A percentile compares a stretch with the other conserved stretches of the same genome.
phyloP scores from a whole-genome alignment of 2,113 vertebrate species.

The western clawed frog (Xenopus tropicalis) region DNA sequence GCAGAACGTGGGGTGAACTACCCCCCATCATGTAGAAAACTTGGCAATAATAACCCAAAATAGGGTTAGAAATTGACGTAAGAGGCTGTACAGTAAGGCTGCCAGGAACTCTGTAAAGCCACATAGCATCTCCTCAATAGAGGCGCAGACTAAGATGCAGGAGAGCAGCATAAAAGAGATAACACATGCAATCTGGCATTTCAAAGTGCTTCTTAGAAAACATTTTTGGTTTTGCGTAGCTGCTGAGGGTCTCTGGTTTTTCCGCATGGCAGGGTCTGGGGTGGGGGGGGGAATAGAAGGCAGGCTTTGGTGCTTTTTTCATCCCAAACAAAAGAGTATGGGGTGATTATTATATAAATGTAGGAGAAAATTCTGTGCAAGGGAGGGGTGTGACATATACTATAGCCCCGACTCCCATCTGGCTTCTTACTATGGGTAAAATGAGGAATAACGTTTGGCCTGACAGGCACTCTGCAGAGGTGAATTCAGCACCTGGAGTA shows the following conservation, averaged over 20 bases:
- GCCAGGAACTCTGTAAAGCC: constrained; percentile 23
- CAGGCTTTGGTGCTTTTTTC: constrained; percentile 31
- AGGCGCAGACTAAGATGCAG: constrained; percentile 25
- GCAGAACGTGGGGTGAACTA: background rate
- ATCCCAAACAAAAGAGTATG: background rate
- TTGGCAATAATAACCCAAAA: constrained; percentile 34
- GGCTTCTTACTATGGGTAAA: background rate
- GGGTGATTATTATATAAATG: constrained; percentile 4
- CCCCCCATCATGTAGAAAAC: constrained; percentile 27
- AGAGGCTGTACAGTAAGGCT: constrained; percentile 31
- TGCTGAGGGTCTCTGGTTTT: constrained; percentile 23
- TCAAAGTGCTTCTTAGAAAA: constrained; percentile 40
- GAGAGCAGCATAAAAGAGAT: constrained; percentile 33
- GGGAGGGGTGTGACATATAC: background rate
- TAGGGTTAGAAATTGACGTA: constrained; percentile 7
- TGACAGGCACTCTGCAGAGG: constrained; percentile 2
- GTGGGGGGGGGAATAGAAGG: background rate
- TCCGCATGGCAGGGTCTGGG: constrained; percentile 34
- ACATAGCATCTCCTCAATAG: constrained; percentile 13
- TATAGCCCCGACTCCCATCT: background rate
- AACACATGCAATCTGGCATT: constrained; percentile 29
- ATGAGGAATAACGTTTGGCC: constrained; percentile 12
- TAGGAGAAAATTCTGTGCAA: constrained; percentile 37
- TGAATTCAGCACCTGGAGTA: constrained; percentile 9
- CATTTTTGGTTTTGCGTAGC: constrained; percentile 41